These are phyloP conservation scores for Charaxes varanes DNA, from an alignment of 1,140 invertebrate species.

Conservation along the genomic window DNA sequence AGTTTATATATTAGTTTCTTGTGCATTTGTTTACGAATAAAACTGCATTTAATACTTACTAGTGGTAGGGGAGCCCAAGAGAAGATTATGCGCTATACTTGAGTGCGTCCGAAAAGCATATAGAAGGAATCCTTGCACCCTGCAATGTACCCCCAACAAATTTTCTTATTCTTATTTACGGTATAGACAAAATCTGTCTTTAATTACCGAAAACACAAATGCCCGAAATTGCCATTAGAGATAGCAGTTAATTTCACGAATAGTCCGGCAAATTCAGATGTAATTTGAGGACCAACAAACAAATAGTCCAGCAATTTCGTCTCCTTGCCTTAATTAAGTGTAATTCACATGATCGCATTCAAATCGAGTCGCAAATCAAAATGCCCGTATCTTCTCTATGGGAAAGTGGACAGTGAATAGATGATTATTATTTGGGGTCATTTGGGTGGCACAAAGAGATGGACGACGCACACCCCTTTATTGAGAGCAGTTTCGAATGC, in stretches of 20 bases:
- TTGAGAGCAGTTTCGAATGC: conserved; percentile 26
- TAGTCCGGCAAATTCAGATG: too few species aligned
- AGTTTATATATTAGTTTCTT: too few species aligned
- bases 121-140: too few species aligned
- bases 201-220: conserved; percentile 8
- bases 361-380: conserved; percentile 65
- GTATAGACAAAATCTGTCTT: neutral
- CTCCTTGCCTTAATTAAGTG: conserved; percentile 56
- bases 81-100: too few species aligned
- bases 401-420: conserved; percentile 64
- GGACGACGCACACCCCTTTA: conserved; percentile 42
- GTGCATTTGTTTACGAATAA: too few species aligned
- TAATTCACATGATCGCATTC: conserved; percentile 57
- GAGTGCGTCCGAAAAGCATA: too few species aligned
- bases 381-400: conserved; percentile 67
- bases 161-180: too few species aligned
- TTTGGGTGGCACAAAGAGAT: conserved; percentile 58
- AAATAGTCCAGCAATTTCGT: conserved; percentile 35
- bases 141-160: too few species aligned
- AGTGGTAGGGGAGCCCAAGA: too few species aligned
- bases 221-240: conserved; percentile 20
- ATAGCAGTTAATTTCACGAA: too few species aligned
- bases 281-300: conserved; percentile 38
- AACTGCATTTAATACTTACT: too few species aligned
- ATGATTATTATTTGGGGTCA: conserved; percentile 69